These are phyloP conservation scores for Strix uralensis DNA, from an alignment of 2,113 vertebrate species.

Conservation along the genomic window DNA sequence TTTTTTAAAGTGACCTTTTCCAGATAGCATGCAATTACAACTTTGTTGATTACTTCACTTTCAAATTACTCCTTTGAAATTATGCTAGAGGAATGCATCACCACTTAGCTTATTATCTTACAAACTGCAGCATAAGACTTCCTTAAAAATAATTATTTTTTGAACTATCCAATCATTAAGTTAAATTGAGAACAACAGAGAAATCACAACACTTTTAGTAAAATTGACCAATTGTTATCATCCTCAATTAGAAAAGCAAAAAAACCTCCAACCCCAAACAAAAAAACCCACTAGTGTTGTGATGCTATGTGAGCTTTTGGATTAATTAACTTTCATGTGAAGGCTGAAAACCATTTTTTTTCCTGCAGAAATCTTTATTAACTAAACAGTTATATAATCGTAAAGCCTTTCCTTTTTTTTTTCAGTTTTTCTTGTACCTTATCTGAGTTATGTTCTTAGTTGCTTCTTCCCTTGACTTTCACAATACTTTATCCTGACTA, in stretches of 20 bases:
- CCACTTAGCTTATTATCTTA: neutral
- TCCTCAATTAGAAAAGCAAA: neutral
- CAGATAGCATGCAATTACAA: neutral
- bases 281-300: neutral
- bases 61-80: neutral
- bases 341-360: fast-evolving
- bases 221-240: neutral
- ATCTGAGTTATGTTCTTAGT: neutral
- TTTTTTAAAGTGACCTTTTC: neutral
- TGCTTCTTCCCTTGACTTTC: neutral
- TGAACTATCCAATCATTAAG: neutral
- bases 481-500: neutral
- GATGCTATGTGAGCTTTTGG: neutral
- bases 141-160: neutral
- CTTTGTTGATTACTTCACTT: neutral
- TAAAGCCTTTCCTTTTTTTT: neutral
- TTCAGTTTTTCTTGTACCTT: neutral
- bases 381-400: neutral
- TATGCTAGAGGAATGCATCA: neutral
- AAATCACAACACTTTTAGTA: neutral
- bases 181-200: neutral
- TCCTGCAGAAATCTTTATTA: neutral
- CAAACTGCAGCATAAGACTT: neutral
- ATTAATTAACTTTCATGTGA: neutral
- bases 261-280: fast-evolving